Conservation (phyloP, 2,113 vertebrate genomes). For the Pteropus alecto region DNA sequence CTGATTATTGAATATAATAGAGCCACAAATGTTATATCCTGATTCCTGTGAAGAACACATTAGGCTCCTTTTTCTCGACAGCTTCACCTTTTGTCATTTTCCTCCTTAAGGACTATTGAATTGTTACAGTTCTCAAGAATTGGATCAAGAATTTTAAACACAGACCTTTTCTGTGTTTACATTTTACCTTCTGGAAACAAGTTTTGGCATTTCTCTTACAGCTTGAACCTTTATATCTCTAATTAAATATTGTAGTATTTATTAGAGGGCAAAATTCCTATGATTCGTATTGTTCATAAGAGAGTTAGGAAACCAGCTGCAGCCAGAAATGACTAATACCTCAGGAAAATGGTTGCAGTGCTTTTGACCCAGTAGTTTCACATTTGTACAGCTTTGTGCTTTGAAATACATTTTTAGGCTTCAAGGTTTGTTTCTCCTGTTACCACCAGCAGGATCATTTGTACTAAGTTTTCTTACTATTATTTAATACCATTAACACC, state of each 20-base stretch:
- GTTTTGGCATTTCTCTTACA: neutral
- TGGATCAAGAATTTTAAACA: too few species aligned
- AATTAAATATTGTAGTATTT: neutral
- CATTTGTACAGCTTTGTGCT: neutral
- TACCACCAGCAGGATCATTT: neutral
- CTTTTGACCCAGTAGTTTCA: neutral
- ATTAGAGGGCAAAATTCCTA: neutral
- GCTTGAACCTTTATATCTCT: neutral
- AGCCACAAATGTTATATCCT: neutral
- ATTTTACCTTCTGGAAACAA: neutral
- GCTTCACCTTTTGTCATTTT: neutral
- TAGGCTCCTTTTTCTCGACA: neutral
- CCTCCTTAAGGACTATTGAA: neutral
- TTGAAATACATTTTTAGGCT: conserved; percentile 11
- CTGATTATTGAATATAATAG: neutral
- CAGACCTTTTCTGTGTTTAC: neutral
- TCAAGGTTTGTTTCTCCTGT: neutral
- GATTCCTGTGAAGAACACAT: neutral
- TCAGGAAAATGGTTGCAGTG: neutral
- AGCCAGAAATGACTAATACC: neutral
- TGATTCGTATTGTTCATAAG: neutral
- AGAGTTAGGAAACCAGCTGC: neutral
- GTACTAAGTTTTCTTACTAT: neutral
- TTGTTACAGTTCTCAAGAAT: neutral
- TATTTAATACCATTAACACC: neutral